Conservation (phyloP, 2,113 vertebrate species). For the Hylia prasina region DNA sequence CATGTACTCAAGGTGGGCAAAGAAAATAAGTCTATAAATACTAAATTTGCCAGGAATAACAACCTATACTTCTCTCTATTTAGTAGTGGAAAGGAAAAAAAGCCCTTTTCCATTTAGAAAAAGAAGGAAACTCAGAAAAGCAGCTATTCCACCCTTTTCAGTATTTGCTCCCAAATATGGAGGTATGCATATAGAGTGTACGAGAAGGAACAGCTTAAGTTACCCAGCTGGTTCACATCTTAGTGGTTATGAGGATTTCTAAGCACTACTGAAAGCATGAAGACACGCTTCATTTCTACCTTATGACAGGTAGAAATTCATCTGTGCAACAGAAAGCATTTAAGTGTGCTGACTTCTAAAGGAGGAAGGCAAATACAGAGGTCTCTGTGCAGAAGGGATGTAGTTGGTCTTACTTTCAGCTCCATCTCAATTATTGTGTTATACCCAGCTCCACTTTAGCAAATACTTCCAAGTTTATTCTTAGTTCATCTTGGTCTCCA, state of each 20-base stretch:
- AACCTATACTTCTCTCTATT: background rate
- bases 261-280: background rate
- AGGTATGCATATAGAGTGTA: background rate
- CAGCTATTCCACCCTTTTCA: background rate
- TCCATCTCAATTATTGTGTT: background rate
- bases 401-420: background rate
- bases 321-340: background rate
- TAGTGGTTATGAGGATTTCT: background rate
- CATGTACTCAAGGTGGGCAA: background rate
- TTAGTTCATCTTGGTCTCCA: background rate
- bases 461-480: background rate
- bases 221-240: background rate
- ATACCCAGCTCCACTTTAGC: background rate
- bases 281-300: background rate
- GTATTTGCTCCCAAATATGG: background rate
- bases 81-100: background rate
- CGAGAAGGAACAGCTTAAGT: background rate
- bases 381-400: background rate
- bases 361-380: background rate
- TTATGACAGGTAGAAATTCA: background rate
- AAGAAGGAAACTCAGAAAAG: background rate
- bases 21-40: background rate
- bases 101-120: background rate
- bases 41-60: background rate
- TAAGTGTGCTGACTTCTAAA: background rate